phyloP scores from a whole-genome alignment of 2,113 vertebrate genomes.

The Tichodroma muraria region DNA sequence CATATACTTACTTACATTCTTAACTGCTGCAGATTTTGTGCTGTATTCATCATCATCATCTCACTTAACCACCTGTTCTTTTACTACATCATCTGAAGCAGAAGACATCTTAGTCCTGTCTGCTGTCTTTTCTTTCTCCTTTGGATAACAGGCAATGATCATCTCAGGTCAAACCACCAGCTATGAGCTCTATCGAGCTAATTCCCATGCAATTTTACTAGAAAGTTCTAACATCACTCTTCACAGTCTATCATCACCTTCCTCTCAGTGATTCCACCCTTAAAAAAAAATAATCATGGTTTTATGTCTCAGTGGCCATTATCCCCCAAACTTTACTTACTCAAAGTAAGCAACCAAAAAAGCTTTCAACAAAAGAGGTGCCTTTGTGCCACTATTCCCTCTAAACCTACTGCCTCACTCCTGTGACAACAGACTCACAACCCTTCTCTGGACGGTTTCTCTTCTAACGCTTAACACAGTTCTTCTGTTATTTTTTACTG shows the following conservation, averaged over 20 bases:
- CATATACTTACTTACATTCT: too few species aligned
- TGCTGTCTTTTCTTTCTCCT: background rate
- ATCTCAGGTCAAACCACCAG: background rate
- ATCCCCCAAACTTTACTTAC: background rate
- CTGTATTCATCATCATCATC: background rate
- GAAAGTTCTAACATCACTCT: background rate
- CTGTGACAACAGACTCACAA: background rate
- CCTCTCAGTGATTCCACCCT: background rate
- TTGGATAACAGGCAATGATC: background rate
- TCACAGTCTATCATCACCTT: background rate
- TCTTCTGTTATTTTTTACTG: background rate
- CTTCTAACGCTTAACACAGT: background rate
- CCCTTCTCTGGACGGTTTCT: background rate
- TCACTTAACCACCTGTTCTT: background rate
- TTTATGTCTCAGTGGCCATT: background rate
- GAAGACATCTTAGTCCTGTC: background rate
- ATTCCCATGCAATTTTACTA: background rate
- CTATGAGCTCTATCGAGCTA: background rate
- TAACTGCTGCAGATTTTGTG: background rate
- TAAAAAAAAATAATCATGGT: background rate
- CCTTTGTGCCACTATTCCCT: background rate
- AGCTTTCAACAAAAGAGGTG: background rate
- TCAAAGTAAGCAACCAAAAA: background rate
- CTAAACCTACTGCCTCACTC: background rate
- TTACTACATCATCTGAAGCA: background rate